Percentiles rank a stretch among this genome's conserved stretches.
Evolutionary conservation across 2,888 invertebrate genomes (phyloP).

Genomic region (Blastobasis lacticolella): DNA sequence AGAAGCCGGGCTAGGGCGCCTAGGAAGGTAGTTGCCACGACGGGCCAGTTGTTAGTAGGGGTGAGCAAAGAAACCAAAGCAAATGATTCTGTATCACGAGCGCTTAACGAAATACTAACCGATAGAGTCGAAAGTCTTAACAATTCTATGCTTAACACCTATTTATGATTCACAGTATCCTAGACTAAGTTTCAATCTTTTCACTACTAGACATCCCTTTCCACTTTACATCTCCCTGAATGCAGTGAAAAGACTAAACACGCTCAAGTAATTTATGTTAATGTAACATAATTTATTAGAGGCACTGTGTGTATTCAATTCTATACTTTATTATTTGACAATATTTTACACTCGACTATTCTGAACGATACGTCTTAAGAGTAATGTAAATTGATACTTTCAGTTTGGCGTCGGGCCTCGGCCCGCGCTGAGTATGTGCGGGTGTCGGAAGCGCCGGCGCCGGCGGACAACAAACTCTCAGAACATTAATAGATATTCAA

Average conservation of each 20-base stretch:
- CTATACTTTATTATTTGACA: slow-evolving; percentile 54
- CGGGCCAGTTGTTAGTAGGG: slow-evolving; percentile 11
- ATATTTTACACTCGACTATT: slow-evolving; percentile 52
- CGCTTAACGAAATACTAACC: slow-evolving; percentile 31
- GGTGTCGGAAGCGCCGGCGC: too few relatives aligned
- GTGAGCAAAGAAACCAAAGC: slow-evolving; percentile 6
- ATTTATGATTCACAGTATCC: slow-evolving; percentile 54
- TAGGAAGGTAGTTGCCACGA: slow-evolving; percentile 32
- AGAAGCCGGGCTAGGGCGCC: slow-evolving; percentile 13
- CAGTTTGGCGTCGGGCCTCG: too few relatives aligned
- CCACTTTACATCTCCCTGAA: slow-evolving; percentile 12
- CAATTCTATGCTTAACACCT: slow-evolving; percentile 50
- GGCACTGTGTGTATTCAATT: slow-evolving; percentile 74
- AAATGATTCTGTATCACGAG: slow-evolving; percentile 45
- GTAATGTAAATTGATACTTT: background rate
- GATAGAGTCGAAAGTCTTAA: slow-evolving; percentile 38
- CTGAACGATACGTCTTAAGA: slow-evolving; percentile 34
- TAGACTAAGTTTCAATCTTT: slow-evolving; percentile 63
- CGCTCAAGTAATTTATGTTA: slow-evolving; percentile 73
- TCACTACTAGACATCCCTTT: slow-evolving; percentile 35
- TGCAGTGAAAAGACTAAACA: slow-evolving; percentile 63
- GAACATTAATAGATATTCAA: slow-evolving; percentile 39
- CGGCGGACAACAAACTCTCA: slow-evolving; percentile 5
- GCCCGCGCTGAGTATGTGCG: too few relatives aligned
- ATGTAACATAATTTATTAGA: slow-evolving; percentile 74